Evolutionary conservation across 2,113 vertebrate species (phyloP).

Genomic region (Castor canadensis): DNA sequence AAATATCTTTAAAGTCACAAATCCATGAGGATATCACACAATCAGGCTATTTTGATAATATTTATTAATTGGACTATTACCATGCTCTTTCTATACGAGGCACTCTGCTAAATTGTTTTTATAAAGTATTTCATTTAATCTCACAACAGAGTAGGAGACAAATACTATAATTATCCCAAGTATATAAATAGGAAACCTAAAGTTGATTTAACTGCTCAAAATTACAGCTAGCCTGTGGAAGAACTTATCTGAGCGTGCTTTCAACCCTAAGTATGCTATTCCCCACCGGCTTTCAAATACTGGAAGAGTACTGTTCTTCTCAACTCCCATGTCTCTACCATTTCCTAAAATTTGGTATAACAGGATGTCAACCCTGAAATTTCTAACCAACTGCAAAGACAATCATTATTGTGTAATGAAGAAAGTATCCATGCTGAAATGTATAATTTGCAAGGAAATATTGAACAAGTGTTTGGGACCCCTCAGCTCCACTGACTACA

Average conservation of each 20-base stretch:
- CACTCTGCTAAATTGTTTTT: background rate
- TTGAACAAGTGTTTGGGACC: background rate
- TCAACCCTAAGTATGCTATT: background rate
- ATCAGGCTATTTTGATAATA: background rate
- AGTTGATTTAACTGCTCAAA: background rate
- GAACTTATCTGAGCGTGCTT: background rate
- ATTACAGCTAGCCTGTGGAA: background rate
- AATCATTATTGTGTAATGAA: background rate
- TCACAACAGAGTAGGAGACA: background rate
- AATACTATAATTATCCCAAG: background rate
- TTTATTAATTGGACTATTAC: background rate
- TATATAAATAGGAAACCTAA: slow-evolving; percentile 8
- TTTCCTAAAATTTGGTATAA: background rate
- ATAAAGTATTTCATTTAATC: background rate
- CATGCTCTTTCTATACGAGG: background rate
- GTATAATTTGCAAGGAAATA: background rate
- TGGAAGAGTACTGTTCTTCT: background rate
- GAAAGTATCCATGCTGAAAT: background rate
- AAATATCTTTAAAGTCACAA: background rate
- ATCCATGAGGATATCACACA: background rate
- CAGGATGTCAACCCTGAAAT: background rate
- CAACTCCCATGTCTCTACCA: background rate
- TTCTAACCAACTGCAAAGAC: background rate
- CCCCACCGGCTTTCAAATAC: background rate
- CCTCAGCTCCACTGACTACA: background rate